These are phyloP conservation scores for Brevimyrus niger DNA, from an alignment of 2,113 vertebrate species.

Conservation along the genomic window DNA sequence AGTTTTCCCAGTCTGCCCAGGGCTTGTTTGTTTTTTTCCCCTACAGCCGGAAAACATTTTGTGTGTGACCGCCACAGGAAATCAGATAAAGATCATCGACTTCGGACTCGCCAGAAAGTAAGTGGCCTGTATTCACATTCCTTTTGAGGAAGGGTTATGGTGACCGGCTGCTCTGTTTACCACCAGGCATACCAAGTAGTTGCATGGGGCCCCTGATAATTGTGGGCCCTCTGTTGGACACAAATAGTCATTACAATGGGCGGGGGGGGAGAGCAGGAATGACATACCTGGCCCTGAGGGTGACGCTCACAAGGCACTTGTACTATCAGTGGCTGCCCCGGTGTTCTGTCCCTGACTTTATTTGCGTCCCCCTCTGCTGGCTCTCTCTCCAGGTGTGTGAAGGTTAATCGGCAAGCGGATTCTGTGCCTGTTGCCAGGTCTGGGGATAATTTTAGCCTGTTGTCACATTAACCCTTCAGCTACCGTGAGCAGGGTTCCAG, in stretches of 20 bases:
- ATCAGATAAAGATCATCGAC: conserved; percentile 88
- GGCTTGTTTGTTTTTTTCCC: conserved; percentile 11
- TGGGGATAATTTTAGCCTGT: conserved; percentile 4
- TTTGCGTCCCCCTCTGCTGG: neutral
- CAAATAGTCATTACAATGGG: neutral
- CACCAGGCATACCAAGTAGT: neutral
- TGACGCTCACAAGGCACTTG: neutral
- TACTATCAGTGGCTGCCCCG: neutral
- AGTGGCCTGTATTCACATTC: conserved; percentile 27
- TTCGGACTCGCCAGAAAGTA: conserved; percentile 85
- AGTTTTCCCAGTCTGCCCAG: neutral
- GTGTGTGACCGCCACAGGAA: conserved; percentile 72
- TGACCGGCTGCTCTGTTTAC: neutral
- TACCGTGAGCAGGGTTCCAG: neutral
- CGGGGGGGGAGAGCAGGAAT: neutral
- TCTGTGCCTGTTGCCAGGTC: neutral
- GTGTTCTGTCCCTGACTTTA: neutral
- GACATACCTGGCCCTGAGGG: neutral
- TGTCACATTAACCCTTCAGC: neutral
- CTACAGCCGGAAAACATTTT: conserved; percentile 81
- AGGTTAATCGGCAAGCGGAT: neutral
- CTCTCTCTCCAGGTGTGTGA: conserved; percentile 16
- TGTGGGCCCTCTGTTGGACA: neutral
- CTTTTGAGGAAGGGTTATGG: neutral
- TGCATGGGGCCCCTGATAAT: neutral